phyloP scores from a whole-genome alignment of 2,797 vertebrate genomes.

The Dryobates pubescens region DNA sequence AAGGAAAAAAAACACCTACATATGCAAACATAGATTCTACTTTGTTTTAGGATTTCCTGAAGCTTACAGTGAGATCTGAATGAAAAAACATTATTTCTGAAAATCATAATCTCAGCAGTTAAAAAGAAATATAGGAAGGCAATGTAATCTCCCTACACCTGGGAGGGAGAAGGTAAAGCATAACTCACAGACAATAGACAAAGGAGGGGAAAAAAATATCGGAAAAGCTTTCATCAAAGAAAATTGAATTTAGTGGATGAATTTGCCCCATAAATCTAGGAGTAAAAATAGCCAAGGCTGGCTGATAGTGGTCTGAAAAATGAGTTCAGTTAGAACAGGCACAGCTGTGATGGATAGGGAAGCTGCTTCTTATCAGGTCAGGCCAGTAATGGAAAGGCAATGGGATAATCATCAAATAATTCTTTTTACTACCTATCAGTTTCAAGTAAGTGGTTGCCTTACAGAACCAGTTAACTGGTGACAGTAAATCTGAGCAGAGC shows the following conservation, averaged over 20 bases:
- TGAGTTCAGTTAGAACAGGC: slow-evolving; percentile 59
- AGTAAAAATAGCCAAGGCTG: slow-evolving; percentile 73
- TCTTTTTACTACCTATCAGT: slow-evolving; percentile 69
- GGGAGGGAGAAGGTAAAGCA: slow-evolving; percentile 43
- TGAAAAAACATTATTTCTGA: slow-evolving; percentile 45
- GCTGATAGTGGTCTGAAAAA: slow-evolving; percentile 70
- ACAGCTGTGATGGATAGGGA: slow-evolving; percentile 62
- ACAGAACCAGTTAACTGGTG: slow-evolving; percentile 60
- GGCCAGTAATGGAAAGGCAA: slow-evolving; percentile 70
- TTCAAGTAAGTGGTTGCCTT: slow-evolving; percentile 62
- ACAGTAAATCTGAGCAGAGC: slow-evolving; percentile 44
- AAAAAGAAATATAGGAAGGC: slow-evolving; percentile 21
- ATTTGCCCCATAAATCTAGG: slow-evolving; percentile 68
- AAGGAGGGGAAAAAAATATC: slow-evolving; percentile 5
- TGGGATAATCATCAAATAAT: slow-evolving; percentile 71
- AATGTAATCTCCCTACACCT: slow-evolving; percentile 23
- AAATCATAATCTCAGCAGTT: slow-evolving; percentile 39
- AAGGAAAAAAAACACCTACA: background rate
- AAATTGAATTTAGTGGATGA: slow-evolving; percentile 71
- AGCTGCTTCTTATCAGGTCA: slow-evolving; percentile 69
- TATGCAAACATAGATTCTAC: background rate
- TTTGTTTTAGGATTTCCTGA: slow-evolving; percentile 24
- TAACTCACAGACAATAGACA: slow-evolving; percentile 53
- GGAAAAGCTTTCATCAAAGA: slow-evolving; percentile 66
- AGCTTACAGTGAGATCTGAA: slow-evolving; percentile 17